Base-by-base conservation (phyloP, 2,888 invertebrate genomes). In the Cheilosia vulpina region DNA sequence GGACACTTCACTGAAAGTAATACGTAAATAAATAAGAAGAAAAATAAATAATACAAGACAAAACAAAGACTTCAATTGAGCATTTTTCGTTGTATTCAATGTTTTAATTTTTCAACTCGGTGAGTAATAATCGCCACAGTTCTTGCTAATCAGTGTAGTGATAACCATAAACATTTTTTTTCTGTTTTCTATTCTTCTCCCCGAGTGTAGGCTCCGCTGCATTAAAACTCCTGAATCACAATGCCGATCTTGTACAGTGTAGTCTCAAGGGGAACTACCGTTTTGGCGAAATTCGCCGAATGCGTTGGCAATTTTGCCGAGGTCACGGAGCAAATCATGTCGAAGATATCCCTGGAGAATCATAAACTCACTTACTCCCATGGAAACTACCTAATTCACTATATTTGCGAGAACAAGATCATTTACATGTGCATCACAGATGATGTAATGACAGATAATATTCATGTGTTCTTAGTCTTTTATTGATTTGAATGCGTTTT, bases 371-470 rank as follows among this genome's bases (percentile, higher is more conserved):
- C 98, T 0, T 98, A 98, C 90, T 96, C 97, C 2, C 98, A 98
- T 93, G 97, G 97, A 90, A 97, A 96, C 90, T 98, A 98, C 91
- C 93, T 98, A 81, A 98, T 98, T 90, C 98, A 98, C 90, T 98
- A 98, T 90, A 95, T 97, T 87, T 95, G 95, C 88, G 98, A 98
- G 92, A 95, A 97, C 90, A 94, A 95, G 89, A 95, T 98, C 84
- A 95, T 98, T 89, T 98, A 97, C 92, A 95, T 98, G 94, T 98
- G 98, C 91, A 98, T 98, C 84, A 97, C 98, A 60, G 98, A 98
- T 93, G 96, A 97, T 93, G 97, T 97, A 93, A 94, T 95, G 94
- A 90, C 60, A 3, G 21, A 24, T 0, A 19, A 55, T 57, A 24
- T 52, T 6, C 17, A 17, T 24, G 45, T 2, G 11, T 13, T 21